Percentiles rank a stretch among this genome's conserved stretches.
Conservation (phyloP, 2,888 invertebrate genomes). For the Orthosia gracilis region DNA sequence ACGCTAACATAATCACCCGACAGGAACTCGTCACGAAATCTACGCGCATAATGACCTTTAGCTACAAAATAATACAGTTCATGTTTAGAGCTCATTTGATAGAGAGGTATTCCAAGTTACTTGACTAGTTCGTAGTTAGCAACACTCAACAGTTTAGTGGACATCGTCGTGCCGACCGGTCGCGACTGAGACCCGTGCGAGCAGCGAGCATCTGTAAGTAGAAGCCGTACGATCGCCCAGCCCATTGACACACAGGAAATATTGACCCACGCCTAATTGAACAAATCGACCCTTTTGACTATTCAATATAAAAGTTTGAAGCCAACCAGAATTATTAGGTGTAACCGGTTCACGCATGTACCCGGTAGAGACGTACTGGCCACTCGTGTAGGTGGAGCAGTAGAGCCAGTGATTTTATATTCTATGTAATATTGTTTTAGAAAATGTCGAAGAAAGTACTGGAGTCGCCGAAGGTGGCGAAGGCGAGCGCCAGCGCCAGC, state of each 20-base stretch:
- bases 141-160: slow-evolving; percentile 62
- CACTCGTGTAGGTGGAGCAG: slow-evolving; percentile 34
- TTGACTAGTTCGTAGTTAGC: slow-evolving; percentile 49
- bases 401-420: slow-evolving; percentile 16
- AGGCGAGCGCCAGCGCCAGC: slow-evolving; percentile 54
- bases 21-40: slow-evolving; percentile 14
- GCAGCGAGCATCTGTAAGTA: slow-evolving; percentile 59
- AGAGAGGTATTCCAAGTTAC: slow-evolving; percentile 50
- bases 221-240: slow-evolving; percentile 71
- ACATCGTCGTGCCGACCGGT: slow-evolving; percentile 53
- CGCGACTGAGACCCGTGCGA: slow-evolving; percentile 20
- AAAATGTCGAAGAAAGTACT: slow-evolving; percentile 78
- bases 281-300: slow-evolving; percentile 58
- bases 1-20: slow-evolving; percentile 30
- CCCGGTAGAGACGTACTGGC: slow-evolving; percentile 41
- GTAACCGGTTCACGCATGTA: slow-evolving; percentile 43
- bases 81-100: slow-evolving; percentile 28
- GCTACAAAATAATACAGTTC: slow-evolving; percentile 37
- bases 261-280: slow-evolving; percentile 59
- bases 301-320: slow-evolving; percentile 31
- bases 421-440: slow-evolving; percentile 54
- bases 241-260: slow-evolving; percentile 73
- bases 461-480: slow-evolving; percentile 37
- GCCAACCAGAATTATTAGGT: slow-evolving; percentile 24
- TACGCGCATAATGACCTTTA: slow-evolving; percentile 57